phyloP scores from a whole-genome alignment of 2,113 vertebrate species.

The Leucosticte australis region DNA sequence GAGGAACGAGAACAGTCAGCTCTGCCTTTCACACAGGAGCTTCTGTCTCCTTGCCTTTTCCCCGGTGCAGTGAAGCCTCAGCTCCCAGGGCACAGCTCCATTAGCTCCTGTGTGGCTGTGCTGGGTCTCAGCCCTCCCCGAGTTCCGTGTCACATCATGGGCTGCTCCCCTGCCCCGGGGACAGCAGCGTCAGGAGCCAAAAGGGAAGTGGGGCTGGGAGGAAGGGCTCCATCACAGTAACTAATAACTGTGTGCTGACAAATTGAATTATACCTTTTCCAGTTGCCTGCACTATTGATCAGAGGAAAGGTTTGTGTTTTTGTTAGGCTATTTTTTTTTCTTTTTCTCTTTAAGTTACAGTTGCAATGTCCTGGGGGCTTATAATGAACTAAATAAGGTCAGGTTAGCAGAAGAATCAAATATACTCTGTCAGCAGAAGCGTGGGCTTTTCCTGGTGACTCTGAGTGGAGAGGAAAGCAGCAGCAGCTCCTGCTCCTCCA shows the following conservation, averaged over 20 bases:
- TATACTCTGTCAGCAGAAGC: constrained; percentile 51
- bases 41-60: neutral
- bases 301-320: constrained; percentile 23
- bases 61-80: rapidly evolving
- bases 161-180: neutral
- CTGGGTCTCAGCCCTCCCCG: neutral
- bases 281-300: constrained; percentile 50
- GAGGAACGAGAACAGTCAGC: neutral
- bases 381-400: constrained; percentile 37
- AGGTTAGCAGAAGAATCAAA: constrained; percentile 45
- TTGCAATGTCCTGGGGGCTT: constrained; percentile 24
- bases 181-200: rapidly evolving
- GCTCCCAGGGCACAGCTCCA: neutral
- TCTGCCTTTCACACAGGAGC: neutral
- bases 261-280: constrained; percentile 63
- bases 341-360: constrained; percentile 41
- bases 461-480: neutral
- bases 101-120: neutral
- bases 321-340: neutral
- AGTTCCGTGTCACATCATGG: rapidly evolving
- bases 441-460: constrained; percentile 16
- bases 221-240: constrained; percentile 57
- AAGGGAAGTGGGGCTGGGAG: neutral
- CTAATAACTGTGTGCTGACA: constrained; percentile 62
- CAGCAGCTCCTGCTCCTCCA: neutral